These are phyloP conservation scores for Diaphora mendica DNA, from an alignment of 2,888 invertebrate genomes.

Conservation along the genomic window DNA sequence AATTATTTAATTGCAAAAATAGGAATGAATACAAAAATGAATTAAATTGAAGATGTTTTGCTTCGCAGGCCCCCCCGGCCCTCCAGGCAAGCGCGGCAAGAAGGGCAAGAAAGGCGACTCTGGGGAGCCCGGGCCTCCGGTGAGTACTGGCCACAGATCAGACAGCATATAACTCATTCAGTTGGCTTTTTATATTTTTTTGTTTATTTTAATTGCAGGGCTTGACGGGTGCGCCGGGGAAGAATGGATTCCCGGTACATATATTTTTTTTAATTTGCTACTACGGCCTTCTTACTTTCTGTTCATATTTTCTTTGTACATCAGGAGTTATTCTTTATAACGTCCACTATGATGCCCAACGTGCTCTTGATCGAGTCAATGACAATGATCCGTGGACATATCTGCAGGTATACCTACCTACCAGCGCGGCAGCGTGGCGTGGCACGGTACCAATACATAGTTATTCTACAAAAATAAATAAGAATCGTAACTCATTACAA, in stretches of 20 bases:
- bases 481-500: neutral
- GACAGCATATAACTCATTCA: neutral
- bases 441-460: neutral
- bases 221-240: conserved; percentile 92
- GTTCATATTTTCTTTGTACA: conserved; percentile 42
- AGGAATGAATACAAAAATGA: neutral
- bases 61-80: conserved; percentile 92
- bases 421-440: neutral
- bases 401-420: neutral
- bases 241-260: conserved; percentile 95
- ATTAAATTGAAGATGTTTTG: conserved; percentile 29
- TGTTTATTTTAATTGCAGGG: conserved; percentile 87
- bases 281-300: conserved; percentile 48
- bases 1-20: neutral
- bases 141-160: conserved; percentile 83
- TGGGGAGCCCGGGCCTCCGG: conserved; percentile 93
- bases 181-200: conserved; percentile 57
- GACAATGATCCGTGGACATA: neutral
- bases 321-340: conserved; percentile 19
- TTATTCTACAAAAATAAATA: neutral
- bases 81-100: conserved; percentile 95
- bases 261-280: conserved; percentile 66
- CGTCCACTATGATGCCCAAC: neutral
- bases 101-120: conserved; percentile 95
- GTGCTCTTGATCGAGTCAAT: neutral